Evolutionary conservation across 2,888 invertebrate genomes (phyloP).

Genomic region (Panopea generosa): DNA sequence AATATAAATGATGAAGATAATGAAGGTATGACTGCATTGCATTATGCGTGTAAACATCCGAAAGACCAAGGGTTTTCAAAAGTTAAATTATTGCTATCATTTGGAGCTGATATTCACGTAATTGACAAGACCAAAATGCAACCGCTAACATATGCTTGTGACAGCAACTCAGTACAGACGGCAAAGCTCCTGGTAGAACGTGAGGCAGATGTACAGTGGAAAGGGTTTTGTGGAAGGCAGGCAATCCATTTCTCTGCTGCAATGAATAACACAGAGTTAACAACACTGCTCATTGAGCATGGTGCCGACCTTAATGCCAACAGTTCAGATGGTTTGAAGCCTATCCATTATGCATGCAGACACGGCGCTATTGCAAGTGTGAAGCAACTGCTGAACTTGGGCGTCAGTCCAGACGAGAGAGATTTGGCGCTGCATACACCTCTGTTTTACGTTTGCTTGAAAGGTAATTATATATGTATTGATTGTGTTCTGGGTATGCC

Average conservation of each 20-base stretch:
- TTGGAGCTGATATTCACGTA: conserved; percentile 19
- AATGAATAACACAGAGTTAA: not conserved
- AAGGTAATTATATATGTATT: conserved; percentile 8
- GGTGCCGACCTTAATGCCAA: conserved; percentile 9
- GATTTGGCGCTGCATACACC: conserved; percentile 10
- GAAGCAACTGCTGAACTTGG: conserved; percentile 6
- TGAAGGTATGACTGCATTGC: conserved; percentile 19
- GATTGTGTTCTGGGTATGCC: not conserved
- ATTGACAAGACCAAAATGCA: conserved; percentile 16
- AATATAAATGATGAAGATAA: conserved; percentile 9
- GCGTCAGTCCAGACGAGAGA: conserved; percentile 6
- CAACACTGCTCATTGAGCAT: conserved; percentile 6
- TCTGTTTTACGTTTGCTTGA: conserved; percentile 19
- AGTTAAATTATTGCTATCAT: conserved; percentile 10
- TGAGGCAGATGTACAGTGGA: conserved; percentile 17
- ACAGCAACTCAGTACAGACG: conserved; percentile 1
- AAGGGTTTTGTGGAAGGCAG: not conserved
- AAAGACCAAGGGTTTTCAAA: conserved; percentile 2
- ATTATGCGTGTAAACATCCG: conserved; percentile 16
- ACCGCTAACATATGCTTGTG: conserved; percentile 21
- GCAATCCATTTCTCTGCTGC: conserved; percentile 22
- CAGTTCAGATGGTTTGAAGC: not conserved
- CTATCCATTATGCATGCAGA: conserved; percentile 22
- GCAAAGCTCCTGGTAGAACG: conserved; percentile 13
- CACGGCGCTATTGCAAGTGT: not conserved